phyloP scores from a whole-genome alignment of 2,113 vertebrate species.

The Gymnorhina tibicen region DNA sequence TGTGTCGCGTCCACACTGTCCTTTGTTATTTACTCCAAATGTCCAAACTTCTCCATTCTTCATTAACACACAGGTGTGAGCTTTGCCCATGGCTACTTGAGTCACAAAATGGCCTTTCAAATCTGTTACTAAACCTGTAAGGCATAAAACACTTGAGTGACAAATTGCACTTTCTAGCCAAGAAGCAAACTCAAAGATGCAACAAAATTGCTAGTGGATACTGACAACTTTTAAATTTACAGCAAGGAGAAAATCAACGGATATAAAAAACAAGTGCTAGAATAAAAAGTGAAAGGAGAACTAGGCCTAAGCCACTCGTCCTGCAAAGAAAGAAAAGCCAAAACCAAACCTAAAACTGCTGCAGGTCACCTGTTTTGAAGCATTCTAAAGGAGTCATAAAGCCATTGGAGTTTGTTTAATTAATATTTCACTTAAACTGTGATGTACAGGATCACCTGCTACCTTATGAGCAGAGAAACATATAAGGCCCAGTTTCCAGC shows the following conservation, averaged over 20 bases:
- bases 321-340: not conserved
- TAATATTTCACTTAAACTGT: not conserved
- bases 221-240: not conserved
- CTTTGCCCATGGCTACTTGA: constrained; percentile 98
- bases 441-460: not conserved
- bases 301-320: not conserved
- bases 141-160: not conserved
- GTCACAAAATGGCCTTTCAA: constrained; percentile 96
- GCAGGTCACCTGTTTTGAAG: not conserved
- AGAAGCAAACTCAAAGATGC: not conserved
- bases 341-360: not conserved
- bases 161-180: not conserved
- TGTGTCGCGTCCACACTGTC: constrained; percentile 96
- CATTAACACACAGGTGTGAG: constrained; percentile 95
- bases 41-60: constrained; percentile 98
- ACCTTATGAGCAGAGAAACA: not conserved
- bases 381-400: not conserved
- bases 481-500: not conserved
- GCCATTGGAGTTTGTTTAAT: not conserved
- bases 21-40: constrained; percentile 98
- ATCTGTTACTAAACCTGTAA: constrained; percentile 91
- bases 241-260: not conserved
- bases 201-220: not conserved
- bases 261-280: not conserved
- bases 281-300: not conserved